Evolutionary conservation across 2,113 vertebrate species (phyloP), one percentile per base, ranked within the genome.

Genomic region (Myxocyprinus asiaticus): DNA sequence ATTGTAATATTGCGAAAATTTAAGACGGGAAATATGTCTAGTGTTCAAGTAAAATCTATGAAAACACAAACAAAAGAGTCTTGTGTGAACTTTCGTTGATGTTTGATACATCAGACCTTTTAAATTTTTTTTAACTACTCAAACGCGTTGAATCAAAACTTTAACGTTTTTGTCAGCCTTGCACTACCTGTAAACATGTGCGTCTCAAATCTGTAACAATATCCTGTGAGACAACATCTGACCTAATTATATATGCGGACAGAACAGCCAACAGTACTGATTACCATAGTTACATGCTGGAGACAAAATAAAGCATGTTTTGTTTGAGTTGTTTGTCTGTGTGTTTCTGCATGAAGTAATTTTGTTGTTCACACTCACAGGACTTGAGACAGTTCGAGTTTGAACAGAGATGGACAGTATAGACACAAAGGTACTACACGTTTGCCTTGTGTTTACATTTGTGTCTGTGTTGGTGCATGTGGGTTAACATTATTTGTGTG

Each of bases 401-500:
- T 75, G 82, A 47, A 45, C 67, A 83, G 67, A 56, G 59, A 87
- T 88, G 86, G 85, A 87, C 62, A 73, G 56, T 14, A 63, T 64
- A 50, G 83, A 83, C 55, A 80, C 45, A 67, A 84, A 71, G 80
- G 87, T 88, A 81, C 22, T 33, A 33, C 53, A 17, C 44, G 45
- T 45, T 43, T 56, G 55, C 44, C 12, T 33, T 43, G 5, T 15
- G 50, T 50, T 3, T 43, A n/a, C 5, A 5, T 70, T 8, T 53
- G 55, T 59, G 4, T 68, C 67, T 66, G 17, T 33, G 33, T 67
- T 56, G 5, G 11, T 15, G 44, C n/a, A n/a, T 87, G 67, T 84
- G n/a, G 10, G 44, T 65, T 51, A 64, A 63, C 48, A 50, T 33
- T 33, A 33, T 48, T 12, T 48, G 61, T 53, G 8, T 74, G 14